A percentile compares a stretch with the other conserved stretches of the same genome.
Evolutionary conservation across 2,888 invertebrate genomes (phyloP).

Genomic region (Alloscopus bannaensis): DNA sequence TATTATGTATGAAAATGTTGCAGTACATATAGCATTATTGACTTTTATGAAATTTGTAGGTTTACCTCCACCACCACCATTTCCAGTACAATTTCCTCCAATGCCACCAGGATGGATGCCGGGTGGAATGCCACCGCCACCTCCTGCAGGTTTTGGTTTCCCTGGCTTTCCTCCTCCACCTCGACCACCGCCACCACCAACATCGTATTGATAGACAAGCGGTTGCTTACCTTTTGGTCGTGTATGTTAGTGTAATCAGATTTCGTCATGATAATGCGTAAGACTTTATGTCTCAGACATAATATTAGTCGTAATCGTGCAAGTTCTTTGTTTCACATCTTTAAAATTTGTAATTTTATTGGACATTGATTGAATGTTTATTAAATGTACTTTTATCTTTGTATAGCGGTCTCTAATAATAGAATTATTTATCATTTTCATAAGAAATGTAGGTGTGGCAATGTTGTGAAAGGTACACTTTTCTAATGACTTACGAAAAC

Average conservation of each 20-base stretch:
- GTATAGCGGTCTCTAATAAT: conserved; percentile 35
- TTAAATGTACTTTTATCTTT: conserved; percentile 36
- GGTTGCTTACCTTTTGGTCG: no score
- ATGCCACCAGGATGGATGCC: conserved; percentile 83
- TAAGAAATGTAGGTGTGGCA: conserved; percentile 57
- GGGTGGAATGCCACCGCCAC: conserved; percentile 79
- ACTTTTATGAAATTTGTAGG: conserved; percentile 53
- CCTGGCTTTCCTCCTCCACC: conserved; percentile 72
- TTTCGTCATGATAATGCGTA: no score
- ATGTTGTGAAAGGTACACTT: conserved; percentile 63
- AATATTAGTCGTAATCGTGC: no score
- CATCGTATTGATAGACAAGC: conserved; percentile 42
- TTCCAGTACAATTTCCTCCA: conserved; percentile 79
- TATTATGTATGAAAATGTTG: background rate
- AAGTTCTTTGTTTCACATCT: background rate
- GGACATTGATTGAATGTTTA: conserved; percentile 38
- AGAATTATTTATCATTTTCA: conserved; percentile 24
- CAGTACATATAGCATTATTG: no score
- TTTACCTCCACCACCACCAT: conserved; percentile 75
- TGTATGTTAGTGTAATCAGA: no score
- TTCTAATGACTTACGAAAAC: conserved; percentile 44
- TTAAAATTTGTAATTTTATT: conserved; percentile 2
- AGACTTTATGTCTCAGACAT: no score
- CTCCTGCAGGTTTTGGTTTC: conserved; percentile 63
- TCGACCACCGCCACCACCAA: conserved; percentile 69